A percentile compares a stretch with the other conserved stretches of the same genome.
Conservation (phyloP, 2,113 vertebrate species). For the Macquaria ambigua region DNA sequence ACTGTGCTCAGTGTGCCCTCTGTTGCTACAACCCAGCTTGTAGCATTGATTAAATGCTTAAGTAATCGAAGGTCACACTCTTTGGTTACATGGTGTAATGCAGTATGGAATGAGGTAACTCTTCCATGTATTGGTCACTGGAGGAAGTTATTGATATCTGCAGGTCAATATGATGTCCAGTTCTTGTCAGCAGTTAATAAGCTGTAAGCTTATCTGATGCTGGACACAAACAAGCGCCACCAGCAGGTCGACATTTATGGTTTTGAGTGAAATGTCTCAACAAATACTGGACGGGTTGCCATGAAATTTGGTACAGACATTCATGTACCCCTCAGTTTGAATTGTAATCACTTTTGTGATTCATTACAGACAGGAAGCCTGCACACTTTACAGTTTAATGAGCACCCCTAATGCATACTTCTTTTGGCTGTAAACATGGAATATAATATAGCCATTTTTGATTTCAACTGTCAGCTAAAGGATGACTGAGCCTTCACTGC, state of each 20-base stretch:
- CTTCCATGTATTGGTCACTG: slow-evolving; percentile 18
- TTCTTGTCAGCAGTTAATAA: slow-evolving; percentile 36
- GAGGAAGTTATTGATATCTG: slow-evolving; percentile 51
- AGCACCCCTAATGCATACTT: neutral
- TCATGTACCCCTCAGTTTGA: neutral
- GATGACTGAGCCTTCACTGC: neutral
- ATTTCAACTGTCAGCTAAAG: neutral
- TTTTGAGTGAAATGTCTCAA: neutral
- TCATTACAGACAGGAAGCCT: neutral
- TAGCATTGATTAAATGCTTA: slow-evolving; percentile 42
- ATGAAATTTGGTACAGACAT: neutral
- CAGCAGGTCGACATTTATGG: neutral
- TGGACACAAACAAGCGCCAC: slow-evolving; percentile 13
- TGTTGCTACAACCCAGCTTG: slow-evolving; percentile 18
- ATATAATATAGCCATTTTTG: neutral
- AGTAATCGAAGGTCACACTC: slow-evolving; percentile 34
- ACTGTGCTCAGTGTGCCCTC: neutral
- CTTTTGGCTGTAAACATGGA: neutral
- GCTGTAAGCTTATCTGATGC: slow-evolving; percentile 6
- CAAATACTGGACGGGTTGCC: neutral
- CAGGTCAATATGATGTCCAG: slow-evolving; percentile 49
- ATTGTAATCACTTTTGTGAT: neutral
- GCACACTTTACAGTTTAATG: neutral
- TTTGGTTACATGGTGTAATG: slow-evolving; percentile 35
- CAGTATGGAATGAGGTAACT: slow-evolving; percentile 40